Evolutionary conservation across 2,888 invertebrate genomes (phyloP).

Genomic region (Conomelus anceps): DNA sequence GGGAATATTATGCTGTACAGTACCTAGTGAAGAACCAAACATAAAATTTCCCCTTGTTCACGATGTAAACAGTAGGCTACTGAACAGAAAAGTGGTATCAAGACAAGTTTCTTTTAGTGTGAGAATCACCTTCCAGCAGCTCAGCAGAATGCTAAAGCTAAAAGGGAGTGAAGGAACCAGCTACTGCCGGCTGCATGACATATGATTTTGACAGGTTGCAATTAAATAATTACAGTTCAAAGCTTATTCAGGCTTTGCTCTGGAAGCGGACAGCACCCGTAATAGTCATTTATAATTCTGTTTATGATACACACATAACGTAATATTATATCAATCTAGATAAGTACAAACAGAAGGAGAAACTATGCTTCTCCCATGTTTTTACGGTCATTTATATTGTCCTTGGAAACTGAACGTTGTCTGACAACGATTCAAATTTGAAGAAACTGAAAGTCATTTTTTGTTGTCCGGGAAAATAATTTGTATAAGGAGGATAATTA

Average conservation of each 20-base stretch:
- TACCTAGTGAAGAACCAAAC: no score
- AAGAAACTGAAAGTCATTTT: background rate
- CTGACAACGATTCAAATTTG: background rate
- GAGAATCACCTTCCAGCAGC: background rate
- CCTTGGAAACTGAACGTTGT: background rate
- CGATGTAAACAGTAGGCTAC: no score
- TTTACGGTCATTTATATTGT: background rate
- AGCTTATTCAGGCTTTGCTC: background rate
- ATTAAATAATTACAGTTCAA: background rate
- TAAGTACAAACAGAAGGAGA: background rate
- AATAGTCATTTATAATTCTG: background rate
- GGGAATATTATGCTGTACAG: background rate
- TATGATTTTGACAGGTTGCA: background rate
- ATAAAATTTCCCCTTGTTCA: background rate
- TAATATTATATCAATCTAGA: background rate
- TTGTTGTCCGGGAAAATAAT: background rate
- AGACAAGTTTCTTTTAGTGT: background rate
- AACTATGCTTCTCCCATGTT: background rate
- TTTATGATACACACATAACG: background rate
- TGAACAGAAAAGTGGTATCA: background rate
- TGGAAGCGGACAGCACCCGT: background rate
- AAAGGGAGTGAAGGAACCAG: background rate
- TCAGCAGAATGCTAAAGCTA: background rate
- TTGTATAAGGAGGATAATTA: background rate
- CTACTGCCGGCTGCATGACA: background rate